phyloP scores from a whole-genome alignment of 2,113 vertebrate species.

The Labeo catla region DNA sequence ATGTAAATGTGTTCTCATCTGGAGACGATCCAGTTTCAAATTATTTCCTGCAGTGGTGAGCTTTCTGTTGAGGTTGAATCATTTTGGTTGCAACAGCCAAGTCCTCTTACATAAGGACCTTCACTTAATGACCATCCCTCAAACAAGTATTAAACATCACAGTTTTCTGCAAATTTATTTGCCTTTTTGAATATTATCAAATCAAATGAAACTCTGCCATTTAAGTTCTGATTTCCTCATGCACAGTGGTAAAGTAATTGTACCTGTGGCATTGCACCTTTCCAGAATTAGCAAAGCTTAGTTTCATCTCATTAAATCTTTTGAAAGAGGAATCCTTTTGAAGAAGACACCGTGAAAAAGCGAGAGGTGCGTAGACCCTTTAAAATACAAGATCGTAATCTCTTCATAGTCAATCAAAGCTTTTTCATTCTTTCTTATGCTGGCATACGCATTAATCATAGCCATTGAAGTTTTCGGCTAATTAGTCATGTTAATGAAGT shows the following conservation, averaged over 20 bases:
- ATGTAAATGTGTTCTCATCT: background rate
- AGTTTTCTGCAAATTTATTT: background rate
- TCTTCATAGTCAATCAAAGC: slow-evolving; percentile 36
- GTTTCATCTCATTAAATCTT: slow-evolving; percentile 16
- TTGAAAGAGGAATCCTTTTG: slow-evolving; percentile 9
- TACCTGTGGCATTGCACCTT: background rate
- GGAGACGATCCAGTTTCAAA: background rate
- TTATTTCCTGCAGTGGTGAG: background rate
- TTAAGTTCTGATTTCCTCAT: background rate
- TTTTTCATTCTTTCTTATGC: slow-evolving; percentile 10
- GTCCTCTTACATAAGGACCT: background rate
- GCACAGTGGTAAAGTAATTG: background rate
- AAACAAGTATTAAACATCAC: background rate
- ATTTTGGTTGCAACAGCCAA: background rate
- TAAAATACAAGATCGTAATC: slow-evolving; percentile 31
- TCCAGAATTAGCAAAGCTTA: background rate
- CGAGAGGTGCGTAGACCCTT: slow-evolving; percentile 6
- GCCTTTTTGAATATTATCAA: background rate
- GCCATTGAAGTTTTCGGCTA: slow-evolving; percentile 11
- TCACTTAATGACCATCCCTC: background rate
- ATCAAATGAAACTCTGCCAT: background rate
- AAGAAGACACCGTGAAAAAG: slow-evolving; percentile 17
- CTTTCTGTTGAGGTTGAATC: background rate
- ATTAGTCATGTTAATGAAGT: slow-evolving; percentile 17
- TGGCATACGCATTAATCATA: slow-evolving; percentile 33